Conservation (phyloP, 23 tunicate species). For the Trididemnum nubilum region DNA sequence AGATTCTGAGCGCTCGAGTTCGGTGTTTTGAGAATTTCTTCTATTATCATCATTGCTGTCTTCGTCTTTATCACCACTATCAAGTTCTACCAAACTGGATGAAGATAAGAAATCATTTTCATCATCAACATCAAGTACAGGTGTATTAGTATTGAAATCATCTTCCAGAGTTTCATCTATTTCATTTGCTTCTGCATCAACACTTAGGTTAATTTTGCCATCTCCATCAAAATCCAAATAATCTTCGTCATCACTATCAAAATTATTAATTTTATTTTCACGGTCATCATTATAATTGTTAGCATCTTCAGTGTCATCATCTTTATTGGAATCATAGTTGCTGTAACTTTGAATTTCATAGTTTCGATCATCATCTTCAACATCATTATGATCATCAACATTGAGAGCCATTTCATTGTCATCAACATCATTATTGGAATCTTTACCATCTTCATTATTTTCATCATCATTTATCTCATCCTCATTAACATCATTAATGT, state of each 20-base stretch:
- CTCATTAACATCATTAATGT: neutral
- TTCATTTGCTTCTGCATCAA: too few relatives aligned
- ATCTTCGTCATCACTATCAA: neutral
- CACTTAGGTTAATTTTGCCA: too few relatives aligned
- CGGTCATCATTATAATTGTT: neutral
- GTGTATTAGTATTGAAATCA: too few relatives aligned
- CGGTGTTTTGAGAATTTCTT: too few relatives aligned
- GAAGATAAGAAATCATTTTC: too few relatives aligned
- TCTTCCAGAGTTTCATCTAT: too few relatives aligned
- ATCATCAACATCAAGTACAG: too few relatives aligned
- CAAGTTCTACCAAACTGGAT: too few relatives aligned
- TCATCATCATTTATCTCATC: neutral
- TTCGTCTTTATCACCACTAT: too few relatives aligned
- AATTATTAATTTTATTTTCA: neutral
- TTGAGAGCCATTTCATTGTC: neutral
- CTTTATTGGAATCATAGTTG: neutral
- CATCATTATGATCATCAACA: neutral
- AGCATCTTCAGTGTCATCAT: neutral
- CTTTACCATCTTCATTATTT: neutral
- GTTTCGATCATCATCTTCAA: neutral
- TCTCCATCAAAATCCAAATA: neutral
- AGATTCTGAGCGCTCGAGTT: too few relatives aligned
- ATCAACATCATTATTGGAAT: neutral
- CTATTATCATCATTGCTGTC: too few relatives aligned
- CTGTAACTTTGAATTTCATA: neutral